Percentiles rank a stretch among this genome's conserved stretches.
Evolutionary conservation across 2,113 vertebrate genomes (phyloP).

Genomic region (Platysternon megacephalum): DNA sequence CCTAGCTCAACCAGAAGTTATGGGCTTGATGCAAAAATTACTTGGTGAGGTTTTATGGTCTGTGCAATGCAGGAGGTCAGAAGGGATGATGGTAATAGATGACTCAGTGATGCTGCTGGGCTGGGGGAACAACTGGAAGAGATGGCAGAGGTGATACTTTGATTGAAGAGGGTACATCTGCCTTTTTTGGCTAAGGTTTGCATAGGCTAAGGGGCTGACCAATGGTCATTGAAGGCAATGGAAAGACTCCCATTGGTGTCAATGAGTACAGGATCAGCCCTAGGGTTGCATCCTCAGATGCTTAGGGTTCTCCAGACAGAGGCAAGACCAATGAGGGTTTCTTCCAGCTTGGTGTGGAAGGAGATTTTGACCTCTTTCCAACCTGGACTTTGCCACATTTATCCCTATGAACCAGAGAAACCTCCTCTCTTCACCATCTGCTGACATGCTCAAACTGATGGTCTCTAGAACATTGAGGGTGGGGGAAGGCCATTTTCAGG

Average conservation of each 20-base stretch:
- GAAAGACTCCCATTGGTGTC: neutral
- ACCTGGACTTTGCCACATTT: neutral
- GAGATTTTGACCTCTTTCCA: neutral
- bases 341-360: neutral
- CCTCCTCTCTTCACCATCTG: neutral
- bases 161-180: neutral
- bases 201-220: neutral
- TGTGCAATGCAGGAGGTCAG: slow-evolving; percentile 31
- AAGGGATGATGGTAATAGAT: neutral
- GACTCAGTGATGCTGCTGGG: neutral
- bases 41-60: neutral
- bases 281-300: neutral
- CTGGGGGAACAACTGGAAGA: neutral
- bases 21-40: neutral
- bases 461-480: neutral
- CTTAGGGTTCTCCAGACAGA: neutral
- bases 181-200: neutral
- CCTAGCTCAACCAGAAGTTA: neutral
- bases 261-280: neutral
- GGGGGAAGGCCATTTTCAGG: no score
- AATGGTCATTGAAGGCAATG: neutral
- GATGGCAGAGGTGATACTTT: neutral
- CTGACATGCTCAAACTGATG: neutral
- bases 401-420: neutral
- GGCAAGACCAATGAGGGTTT: neutral